phyloP scores from a whole-genome alignment of 2,113 vertebrate genomes.

The Dendrocopos noguchii region DNA sequence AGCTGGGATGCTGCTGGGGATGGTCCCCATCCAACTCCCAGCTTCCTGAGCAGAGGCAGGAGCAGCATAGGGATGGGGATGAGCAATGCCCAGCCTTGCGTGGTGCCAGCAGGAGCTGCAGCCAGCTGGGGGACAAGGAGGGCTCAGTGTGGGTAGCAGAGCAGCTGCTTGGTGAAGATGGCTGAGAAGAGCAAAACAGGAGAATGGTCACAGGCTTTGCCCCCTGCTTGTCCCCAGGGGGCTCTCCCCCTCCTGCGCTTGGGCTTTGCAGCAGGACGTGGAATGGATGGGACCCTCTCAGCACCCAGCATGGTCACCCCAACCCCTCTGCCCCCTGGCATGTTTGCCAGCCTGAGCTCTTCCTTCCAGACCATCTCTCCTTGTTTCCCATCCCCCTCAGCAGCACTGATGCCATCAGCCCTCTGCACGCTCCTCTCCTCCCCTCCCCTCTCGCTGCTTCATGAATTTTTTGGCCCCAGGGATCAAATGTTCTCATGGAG shows the following conservation, averaged over 20 bases:
- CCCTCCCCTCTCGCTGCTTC: background rate
- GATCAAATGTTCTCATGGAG: conserved; percentile 8
- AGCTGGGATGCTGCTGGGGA: background rate
- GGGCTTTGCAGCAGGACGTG: accelerated
- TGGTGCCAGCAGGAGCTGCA: background rate
- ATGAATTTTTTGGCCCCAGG: conserved; percentile 60
- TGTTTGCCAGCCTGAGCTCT: background rate
- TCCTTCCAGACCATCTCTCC: background rate
- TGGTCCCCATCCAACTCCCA: background rate
- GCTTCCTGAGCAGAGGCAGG: background rate
- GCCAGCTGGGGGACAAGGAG: background rate
- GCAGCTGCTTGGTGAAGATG: background rate
- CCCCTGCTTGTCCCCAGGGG: background rate
- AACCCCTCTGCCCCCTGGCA: background rate
- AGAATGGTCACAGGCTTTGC: background rate
- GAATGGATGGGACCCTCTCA: background rate
- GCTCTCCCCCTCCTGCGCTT: background rate
- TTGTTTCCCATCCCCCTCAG: background rate
- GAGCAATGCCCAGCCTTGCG: background rate
- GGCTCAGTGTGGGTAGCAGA: background rate
- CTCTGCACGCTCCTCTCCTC: background rate
- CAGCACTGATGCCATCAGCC: background rate
- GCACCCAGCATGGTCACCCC: background rate
- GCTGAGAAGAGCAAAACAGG: background rate
- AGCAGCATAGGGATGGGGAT: background rate